A percentile compares a stretch with the other conserved stretches of the same genome.
Evolutionary conservation across 35 echinoderm and acorn worm genomes (phyloP).

Genomic region (Amphiura filiformis): DNA sequence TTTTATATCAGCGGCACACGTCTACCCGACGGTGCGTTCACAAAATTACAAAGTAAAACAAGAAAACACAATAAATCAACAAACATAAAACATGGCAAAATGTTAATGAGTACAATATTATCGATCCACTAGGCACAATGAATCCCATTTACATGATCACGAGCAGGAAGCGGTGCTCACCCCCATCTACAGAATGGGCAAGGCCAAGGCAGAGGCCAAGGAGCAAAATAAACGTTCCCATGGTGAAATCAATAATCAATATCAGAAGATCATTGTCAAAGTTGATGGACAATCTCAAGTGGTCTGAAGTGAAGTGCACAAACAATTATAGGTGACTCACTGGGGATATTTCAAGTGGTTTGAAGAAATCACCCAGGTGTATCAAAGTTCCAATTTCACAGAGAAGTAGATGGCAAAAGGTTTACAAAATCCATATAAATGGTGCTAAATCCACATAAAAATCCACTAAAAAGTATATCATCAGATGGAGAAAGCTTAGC

Average conservation of each 20-base stretch:
- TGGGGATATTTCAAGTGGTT: background rate
- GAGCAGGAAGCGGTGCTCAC: no score
- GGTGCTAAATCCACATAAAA: background rate
- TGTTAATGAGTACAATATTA: no score
- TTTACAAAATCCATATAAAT: background rate
- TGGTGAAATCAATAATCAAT: background rate
- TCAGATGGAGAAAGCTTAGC: constrained; percentile 4
- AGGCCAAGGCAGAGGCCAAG: background rate
- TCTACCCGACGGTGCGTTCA: no score
- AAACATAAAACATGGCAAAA: no score
- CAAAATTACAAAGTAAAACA: no score
- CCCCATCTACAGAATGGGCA: background rate
- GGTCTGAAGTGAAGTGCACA: background rate
- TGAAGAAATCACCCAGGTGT: background rate
- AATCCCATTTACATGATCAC: no score
- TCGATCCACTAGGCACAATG: no score
- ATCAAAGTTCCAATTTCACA: background rate
- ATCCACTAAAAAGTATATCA: background rate
- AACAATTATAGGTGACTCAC: background rate
- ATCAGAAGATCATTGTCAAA: background rate
- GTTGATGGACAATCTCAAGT: background rate
- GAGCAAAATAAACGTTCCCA: background rate
- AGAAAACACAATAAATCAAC: no score
- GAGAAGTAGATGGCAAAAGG: background rate
- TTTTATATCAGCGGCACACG: no score